Evolutionary conservation across 2,113 vertebrate species (phyloP), one percentile per base, ranked within the genome.

Genomic region (Tragelaphus strepsiceros): DNA sequence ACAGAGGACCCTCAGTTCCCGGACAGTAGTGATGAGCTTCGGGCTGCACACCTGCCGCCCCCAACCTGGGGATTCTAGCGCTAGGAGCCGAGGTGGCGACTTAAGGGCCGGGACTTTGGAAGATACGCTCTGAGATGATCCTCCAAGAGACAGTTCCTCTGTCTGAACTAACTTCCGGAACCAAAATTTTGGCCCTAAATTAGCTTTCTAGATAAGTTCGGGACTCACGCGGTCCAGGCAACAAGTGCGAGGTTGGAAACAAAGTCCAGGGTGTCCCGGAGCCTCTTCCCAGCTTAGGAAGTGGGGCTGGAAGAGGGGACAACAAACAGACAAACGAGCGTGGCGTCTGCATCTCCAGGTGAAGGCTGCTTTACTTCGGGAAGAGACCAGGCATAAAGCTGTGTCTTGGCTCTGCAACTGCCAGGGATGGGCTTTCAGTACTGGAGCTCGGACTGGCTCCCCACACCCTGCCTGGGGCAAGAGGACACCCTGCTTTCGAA

Each of bases 311-410:
- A 32, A 43, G 46, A 39, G n/a, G 6, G 49, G 22, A 28, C 26
- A 4, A 19, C 17, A 5, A 5, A 32, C 21, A 13, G 71, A 26
- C 35, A n/a, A 30, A 3, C 64, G 24, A 46, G 62, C 19, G 6
- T 12, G 12, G 35, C 26, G n/a, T 32, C 88, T 1, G 49, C 6
- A 3, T 19, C 15, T 49, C 30, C 0, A 0, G 12, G 19, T 1
- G 30, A 19, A 17, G n/a, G 51, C 14, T 16, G 13, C 88, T 10
- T 30, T 13, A 15, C 32, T 35, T 21, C 2, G 1, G 54, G 22
- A 22, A 19, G 7, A 0, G 30, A 11, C 35, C 0, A 2, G 2
- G 12, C 6, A 3, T 2, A 39, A 28, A 58, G n/a, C 58, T 15
- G n/a, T 11, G 24, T 0, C 39, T 78, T 2, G 43, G 30, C 43